Conservation (phyloP, 2,888 invertebrate genomes). For the Caenorhabditis doughertyi region DNA sequence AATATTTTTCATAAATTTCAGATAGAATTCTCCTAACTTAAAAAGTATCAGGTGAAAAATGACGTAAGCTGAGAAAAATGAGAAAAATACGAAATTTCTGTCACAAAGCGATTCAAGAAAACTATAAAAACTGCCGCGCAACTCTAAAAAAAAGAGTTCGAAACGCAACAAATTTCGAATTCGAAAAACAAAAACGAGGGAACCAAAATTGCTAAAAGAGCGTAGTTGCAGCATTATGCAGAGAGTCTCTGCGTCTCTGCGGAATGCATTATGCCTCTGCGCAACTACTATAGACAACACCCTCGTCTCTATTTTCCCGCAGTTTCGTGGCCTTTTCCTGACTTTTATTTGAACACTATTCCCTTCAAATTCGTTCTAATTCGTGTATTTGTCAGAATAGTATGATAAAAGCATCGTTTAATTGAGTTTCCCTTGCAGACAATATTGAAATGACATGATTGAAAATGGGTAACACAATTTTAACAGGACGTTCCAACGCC, state of each 20-base stretch:
- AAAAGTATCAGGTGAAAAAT: too few species aligned
- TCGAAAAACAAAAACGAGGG: conserved; percentile 25
- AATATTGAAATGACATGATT: conserved; percentile 24
- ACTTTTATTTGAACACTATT: conserved; percentile 23
- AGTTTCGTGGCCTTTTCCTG: conserved; percentile 26
- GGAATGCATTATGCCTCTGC: conserved; percentile 40
- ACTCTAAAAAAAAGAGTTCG: not conserved
- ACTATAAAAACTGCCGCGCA: not conserved
- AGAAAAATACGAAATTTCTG: too few species aligned
- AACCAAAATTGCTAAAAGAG: conserved; percentile 20
- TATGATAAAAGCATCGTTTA: not conserved
- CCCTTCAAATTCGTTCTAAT: not conserved
- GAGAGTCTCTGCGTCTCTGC: conserved; percentile 26
- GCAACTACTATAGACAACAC: conserved; percentile 33
- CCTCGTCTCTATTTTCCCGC: conserved; percentile 28
- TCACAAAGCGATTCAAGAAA: not conserved
- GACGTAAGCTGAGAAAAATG: too few species aligned
- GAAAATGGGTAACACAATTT: conserved; percentile 63
- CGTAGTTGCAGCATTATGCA: conserved; percentile 32
- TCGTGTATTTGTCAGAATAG: not conserved
- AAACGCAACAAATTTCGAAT: conserved; percentile 26
- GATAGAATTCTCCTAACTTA: too few species aligned
- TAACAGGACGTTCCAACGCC: conserved; percentile 47
- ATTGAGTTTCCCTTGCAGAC: conserved; percentile 11
- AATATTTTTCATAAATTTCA: too few species aligned